A percentile compares a stretch with the other conserved stretches of the same genome.
These are phyloP conservation scores for Willisornis vidua DNA, from an alignment of 2,113 vertebrate species.

Conservation along the genomic window DNA sequence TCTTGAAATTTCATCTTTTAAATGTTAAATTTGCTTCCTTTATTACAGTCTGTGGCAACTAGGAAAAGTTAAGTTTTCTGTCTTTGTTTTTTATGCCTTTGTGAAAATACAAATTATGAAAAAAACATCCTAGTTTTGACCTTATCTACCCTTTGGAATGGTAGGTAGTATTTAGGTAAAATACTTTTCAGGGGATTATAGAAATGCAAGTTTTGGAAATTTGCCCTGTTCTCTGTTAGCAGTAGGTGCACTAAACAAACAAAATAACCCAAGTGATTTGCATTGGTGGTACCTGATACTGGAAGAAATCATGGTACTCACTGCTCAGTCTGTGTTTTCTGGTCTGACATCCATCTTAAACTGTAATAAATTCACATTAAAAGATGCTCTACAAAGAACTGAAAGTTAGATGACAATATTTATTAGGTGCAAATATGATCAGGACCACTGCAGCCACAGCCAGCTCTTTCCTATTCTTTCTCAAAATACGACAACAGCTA, in stretches of 20 bases:
- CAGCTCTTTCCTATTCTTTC: neutral
- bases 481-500: neutral
- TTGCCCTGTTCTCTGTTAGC: neutral
- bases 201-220: neutral
- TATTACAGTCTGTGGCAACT: neutral
- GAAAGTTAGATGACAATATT: neutral
- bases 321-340: neutral
- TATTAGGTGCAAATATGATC: neutral
- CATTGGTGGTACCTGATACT: neutral
- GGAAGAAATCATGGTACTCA: neutral
- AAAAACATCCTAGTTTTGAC: neutral
- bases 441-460: neutral
- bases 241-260: neutral
- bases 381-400: slow-evolving; percentile 26
- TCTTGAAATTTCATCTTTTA: neutral
- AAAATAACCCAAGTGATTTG: neutral
- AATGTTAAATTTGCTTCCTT: neutral
- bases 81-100: neutral
- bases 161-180: neutral
- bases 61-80: neutral
- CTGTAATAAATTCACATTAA: neutral
- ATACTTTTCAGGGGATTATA: neutral
- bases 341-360: neutral
- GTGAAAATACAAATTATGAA: neutral
- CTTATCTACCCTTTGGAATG: neutral